A percentile compares a stretch with the other conserved stretches of the same genome.
phyloP scores from a whole-genome alignment of 2,797 vertebrate genomes.

The Carcharodon carcharias region DNA sequence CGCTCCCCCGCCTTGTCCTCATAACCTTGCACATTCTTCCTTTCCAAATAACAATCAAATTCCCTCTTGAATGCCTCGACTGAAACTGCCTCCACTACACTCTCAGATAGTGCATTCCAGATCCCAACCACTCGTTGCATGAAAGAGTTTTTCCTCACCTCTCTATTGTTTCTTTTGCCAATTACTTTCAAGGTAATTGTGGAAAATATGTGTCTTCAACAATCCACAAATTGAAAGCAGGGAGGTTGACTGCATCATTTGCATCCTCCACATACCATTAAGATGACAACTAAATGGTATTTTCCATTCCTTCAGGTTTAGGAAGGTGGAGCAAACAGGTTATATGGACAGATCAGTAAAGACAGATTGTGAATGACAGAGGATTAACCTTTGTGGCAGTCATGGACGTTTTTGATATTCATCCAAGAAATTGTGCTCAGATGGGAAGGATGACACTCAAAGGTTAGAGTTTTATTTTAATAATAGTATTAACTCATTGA shows the following conservation, averaged over 20 bases:
- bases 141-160: too few relatives aligned
- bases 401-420: neutral
- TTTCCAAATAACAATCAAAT: too few relatives aligned
- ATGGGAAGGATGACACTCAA: neutral
- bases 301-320: neutral
- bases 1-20: too few relatives aligned
- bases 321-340: neutral
- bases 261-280: neutral
- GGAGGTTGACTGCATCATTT: neutral
- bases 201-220: neutral
- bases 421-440: neutral
- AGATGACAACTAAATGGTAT: neutral
- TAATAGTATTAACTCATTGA: neutral
- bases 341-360: neutral
- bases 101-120: too few relatives aligned
- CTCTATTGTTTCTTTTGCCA: too few relatives aligned
- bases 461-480: neutral
- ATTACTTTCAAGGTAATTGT: too few relatives aligned
- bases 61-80: too few relatives aligned
- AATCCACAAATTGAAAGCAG: neutral
- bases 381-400: neutral
- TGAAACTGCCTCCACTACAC: too few relatives aligned
- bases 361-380: neutral
- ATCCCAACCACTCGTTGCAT: too few relatives aligned
- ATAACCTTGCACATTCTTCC: too few relatives aligned